Conservation (phyloP, 2,113 vertebrate species). For the Hyperoodon ampullatus region DNA sequence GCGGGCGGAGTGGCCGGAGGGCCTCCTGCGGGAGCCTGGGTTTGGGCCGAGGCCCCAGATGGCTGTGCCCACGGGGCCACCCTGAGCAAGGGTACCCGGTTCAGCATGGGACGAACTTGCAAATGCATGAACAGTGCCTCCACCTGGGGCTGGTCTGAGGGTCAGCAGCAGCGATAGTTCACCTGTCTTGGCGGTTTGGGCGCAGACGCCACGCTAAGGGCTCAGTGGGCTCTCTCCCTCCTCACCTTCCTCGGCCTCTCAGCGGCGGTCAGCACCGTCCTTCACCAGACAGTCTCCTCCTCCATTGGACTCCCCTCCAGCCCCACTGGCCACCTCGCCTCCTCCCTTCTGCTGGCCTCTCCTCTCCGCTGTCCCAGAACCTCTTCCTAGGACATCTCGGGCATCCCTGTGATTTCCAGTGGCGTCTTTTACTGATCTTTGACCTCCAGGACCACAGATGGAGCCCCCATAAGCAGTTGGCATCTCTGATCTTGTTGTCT, state of each 20-base stretch:
- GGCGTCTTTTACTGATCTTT: not conserved
- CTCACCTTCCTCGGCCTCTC: not conserved
- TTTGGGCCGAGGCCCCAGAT: not conserved
- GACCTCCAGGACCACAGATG: not conserved
- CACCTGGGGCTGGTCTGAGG: not conserved
- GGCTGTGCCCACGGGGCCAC: accelerated
- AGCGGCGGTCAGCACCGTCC: accelerated
- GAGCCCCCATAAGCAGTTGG: too few species aligned
- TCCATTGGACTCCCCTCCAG: not conserved
- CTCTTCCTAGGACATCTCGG: not conserved
- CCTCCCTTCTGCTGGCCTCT: not conserved
- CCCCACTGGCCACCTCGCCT: accelerated
- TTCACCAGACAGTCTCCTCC: not conserved
- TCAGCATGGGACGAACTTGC: accelerated
- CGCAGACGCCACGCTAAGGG: accelerated
- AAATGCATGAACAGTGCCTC: accelerated
- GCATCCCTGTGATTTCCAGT: not conserved
- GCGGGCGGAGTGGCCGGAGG: not conserved
- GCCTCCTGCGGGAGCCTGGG: not conserved
- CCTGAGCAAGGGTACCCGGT: accelerated
- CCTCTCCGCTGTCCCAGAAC: not conserved
- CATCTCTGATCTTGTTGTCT: not conserved
- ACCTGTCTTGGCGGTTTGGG: accelerated
- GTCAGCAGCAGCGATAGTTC: accelerated
- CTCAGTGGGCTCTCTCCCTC: not conserved